Percentiles rank a stretch among this genome's conserved stretches.
Conservation (phyloP, 2,797 vertebrate genomes). For the Pempheris klunzingeri region DNA sequence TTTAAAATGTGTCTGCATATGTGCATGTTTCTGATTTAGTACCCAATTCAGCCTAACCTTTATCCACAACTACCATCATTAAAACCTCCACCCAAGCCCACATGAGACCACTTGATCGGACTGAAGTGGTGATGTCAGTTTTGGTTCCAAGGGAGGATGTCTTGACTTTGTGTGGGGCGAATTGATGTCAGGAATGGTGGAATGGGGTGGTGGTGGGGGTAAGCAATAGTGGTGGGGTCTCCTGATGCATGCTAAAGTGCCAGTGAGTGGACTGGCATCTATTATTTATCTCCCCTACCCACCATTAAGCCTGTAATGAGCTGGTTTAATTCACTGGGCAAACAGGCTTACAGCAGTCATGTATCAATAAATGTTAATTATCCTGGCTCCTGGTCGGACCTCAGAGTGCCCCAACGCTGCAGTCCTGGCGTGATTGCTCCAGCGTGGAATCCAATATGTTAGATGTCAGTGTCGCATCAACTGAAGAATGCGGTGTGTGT, state of each 20-base stretch:
- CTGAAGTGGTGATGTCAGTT: constrained; percentile 71
- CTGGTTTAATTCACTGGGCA: constrained; percentile 85
- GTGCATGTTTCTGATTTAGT: constrained; percentile 45
- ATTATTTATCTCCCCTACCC: constrained; percentile 84
- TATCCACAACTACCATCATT: constrained; percentile 45
- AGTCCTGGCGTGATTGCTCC: constrained; percentile 70
- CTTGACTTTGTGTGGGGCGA: constrained; percentile 73
- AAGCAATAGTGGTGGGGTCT: constrained; percentile 38
- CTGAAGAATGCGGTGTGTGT: constrained; percentile 69
- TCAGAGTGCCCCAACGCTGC: constrained; percentile 58
- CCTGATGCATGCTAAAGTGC: constrained; percentile 80
- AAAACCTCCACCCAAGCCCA: constrained; percentile 50
- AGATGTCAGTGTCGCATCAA: constrained; percentile 72
- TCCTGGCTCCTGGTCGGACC: constrained; percentile 76
- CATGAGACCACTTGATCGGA: constrained; percentile 68
- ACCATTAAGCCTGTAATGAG: constrained; percentile 86
- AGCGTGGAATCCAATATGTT: constrained; percentile 81
- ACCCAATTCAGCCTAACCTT: constrained; percentile 14
- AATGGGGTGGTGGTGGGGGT: background rate
- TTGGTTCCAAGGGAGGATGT: constrained; percentile 72
- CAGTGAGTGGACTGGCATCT: constrained; percentile 82
- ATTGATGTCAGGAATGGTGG: constrained; percentile 66
- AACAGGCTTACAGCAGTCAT: constrained; percentile 86
- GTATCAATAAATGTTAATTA: constrained; percentile 88
- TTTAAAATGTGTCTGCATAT: constrained; percentile 29